Percentiles rank a stretch among this genome's conserved stretches.
Evolutionary conservation across 92 coral and sea anemone species (phyloP).

Genomic region (Micromussa lordhowensis): DNA sequence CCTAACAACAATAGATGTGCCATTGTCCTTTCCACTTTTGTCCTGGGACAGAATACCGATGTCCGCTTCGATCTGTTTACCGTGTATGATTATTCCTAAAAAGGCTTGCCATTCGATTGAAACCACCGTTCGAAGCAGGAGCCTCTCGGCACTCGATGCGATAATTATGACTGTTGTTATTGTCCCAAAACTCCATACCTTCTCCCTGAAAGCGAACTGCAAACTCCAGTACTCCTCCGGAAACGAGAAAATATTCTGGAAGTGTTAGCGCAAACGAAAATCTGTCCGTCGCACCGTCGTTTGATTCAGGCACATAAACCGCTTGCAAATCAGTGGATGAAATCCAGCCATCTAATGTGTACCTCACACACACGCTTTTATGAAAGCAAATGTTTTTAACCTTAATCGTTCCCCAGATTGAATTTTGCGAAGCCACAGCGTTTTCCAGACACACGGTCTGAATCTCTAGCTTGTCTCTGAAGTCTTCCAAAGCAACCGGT

Average conservation of each 20-base stretch:
- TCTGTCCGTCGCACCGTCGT: conserved; percentile 92
- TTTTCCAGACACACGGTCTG: conserved; percentile 89
- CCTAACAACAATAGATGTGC: background rate
- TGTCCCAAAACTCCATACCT: conserved; percentile 96
- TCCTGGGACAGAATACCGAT: background rate
- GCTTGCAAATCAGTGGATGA: conserved; percentile 70
- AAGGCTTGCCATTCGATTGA: conserved; percentile 30
- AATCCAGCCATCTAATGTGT: conserved; percentile 84
- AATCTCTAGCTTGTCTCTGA: conserved; percentile 72
- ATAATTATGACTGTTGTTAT: conserved; percentile 82
- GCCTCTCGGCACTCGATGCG: conserved; percentile 82
- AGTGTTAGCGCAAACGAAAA: conserved; percentile 94
- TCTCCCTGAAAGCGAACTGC: conserved; percentile 85
- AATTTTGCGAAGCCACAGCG: conserved; percentile 87
- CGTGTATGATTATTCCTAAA: background rate
- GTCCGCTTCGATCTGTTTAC: background rate
- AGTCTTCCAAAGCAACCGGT: conserved; percentile 83
- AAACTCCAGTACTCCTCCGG: conserved; percentile 88
- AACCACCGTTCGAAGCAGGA: background rate
- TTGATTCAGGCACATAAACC: conserved; percentile 89
- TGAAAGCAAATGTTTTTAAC: conserved; percentile 93
- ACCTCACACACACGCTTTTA: conserved; percentile 74
- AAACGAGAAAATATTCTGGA: conserved; percentile 82
- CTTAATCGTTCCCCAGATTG: conserved; percentile 95
- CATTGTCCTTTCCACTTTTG: background rate